phyloP scores from a whole-genome alignment of 2,888 invertebrate species.

The Vesta saturnalis region DNA sequence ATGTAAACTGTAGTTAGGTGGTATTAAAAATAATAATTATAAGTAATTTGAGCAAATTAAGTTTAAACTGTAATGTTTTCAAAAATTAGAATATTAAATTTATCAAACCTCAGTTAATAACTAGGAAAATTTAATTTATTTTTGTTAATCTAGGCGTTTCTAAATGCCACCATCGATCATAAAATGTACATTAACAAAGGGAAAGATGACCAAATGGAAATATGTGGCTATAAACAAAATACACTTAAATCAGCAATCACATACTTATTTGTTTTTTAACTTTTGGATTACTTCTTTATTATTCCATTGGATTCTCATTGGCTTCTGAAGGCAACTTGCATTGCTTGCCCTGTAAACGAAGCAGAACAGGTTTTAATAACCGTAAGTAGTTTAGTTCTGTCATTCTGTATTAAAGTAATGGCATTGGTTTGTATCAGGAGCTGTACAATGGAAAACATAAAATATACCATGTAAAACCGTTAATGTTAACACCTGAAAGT shows the following conservation, averaged over 20 bases:
- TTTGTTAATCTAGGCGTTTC: too few relatives aligned
- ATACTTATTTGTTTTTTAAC: conserved; percentile 75
- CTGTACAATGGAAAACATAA: conserved; percentile 59
- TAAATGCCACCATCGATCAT: conserved; percentile 13
- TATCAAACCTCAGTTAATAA: too few relatives aligned
- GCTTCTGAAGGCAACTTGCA: conserved; percentile 79
- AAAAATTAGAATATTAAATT: too few relatives aligned
- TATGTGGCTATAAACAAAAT: conserved; percentile 73
- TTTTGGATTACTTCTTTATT: conserved; percentile 82
- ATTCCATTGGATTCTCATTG: conserved; percentile 92
- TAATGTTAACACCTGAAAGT: conserved; percentile 54
- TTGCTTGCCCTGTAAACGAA: conserved; percentile 73
- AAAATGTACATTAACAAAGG: conserved; percentile 58
- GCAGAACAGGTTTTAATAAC: conserved; percentile 83
- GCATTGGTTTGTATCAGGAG: conserved; percentile 59
- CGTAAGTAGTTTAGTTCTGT: too few relatives aligned
- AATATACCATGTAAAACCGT: conserved; percentile 56
- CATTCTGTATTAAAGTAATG: too few relatives aligned
- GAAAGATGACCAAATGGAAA: conserved; percentile 67
- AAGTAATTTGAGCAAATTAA: too few relatives aligned
- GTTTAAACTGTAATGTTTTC: too few relatives aligned
- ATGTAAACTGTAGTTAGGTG: too few relatives aligned
- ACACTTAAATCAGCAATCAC: conserved; percentile 67
- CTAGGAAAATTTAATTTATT: too few relatives aligned
- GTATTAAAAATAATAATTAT: too few relatives aligned